These are phyloP conservation scores for Nemapogon koenigi DNA, from an alignment of 2,888 invertebrate genomes.

Conservation along the genomic window DNA sequence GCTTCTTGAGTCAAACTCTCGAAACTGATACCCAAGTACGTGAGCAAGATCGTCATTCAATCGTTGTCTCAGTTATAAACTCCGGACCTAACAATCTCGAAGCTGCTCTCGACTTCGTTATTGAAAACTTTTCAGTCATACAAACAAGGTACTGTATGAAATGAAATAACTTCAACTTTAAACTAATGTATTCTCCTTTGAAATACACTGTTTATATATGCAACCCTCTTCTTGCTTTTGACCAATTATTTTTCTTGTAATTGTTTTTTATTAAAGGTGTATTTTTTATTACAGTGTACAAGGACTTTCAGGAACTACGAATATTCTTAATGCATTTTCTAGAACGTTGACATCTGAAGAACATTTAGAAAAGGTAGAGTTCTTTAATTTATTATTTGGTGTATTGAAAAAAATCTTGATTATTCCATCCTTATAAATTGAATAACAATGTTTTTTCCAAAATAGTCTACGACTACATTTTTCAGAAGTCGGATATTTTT, in stretches of 20 bases:
- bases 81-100: constrained; percentile 44
- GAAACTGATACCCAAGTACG: constrained; percentile 32
- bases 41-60: constrained; percentile 45
- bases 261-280: too few relatives aligned
- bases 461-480: too few relatives aligned
- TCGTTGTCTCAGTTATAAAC: constrained; percentile 44
- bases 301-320: constrained; percentile 49
- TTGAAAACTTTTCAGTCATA: constrained; percentile 40
- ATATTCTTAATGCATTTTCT: constrained; percentile 46
- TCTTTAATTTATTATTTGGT: background rate
- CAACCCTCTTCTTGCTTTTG: too few relatives aligned
- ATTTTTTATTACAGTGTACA: constrained; percentile 36
- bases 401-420: too few relatives aligned
- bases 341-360: constrained; percentile 34
- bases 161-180: too few relatives aligned
- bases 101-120: constrained; percentile 47
- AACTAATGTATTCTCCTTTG: too few relatives aligned
- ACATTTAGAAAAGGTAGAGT: constrained; percentile 34
- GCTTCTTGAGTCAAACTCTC: constrained; percentile 45
- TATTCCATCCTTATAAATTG: too few relatives aligned
- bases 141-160: constrained; percentile 49
- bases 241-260: too few relatives aligned
- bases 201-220: too few relatives aligned
- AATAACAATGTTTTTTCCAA: too few relatives aligned
- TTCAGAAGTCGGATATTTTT: too few relatives aligned